Evolutionary conservation across 2,888 invertebrate genomes (phyloP).

Genomic region (Clepsis dumicolana): DNA sequence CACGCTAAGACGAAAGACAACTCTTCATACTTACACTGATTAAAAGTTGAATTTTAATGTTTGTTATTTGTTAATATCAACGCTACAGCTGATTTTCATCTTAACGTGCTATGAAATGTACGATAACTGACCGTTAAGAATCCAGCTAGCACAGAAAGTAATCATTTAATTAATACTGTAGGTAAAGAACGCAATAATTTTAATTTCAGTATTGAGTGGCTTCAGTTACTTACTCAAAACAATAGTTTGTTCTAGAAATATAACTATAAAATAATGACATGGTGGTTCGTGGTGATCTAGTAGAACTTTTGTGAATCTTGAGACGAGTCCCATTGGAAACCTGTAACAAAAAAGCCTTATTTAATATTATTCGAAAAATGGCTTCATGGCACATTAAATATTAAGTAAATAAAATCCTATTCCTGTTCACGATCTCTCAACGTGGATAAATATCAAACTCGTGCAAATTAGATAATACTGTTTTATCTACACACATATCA

Average conservation of each 20-base stretch:
- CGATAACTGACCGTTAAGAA: no score
- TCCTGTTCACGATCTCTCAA: neutral
- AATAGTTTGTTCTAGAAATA: neutral
- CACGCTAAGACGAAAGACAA: no score
- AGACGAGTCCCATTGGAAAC: conserved; percentile 62
- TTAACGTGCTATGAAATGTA: no score
- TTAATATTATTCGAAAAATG: neutral
- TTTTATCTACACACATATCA: no score
- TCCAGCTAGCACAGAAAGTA: no score
- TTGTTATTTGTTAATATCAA: no score
- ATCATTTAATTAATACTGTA: no score
- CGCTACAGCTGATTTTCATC: no score
- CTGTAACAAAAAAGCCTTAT: conserved; percentile 55
- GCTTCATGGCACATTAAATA: neutral
- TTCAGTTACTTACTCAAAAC: neutral
- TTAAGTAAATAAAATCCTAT: neutral
- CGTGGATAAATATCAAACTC: neutral
- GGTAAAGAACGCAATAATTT: no score
- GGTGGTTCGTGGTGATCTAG: conserved; percentile 46
- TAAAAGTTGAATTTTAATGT: no score
- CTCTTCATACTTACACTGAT: no score
- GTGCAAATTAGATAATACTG: no score
- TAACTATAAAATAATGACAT: neutral
- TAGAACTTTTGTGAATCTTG: conserved; percentile 57
- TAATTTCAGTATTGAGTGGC: neutral